Evolutionary conservation across 2,797 vertebrate genomes (phyloP).

Genomic region (Xenops minutus): DNA sequence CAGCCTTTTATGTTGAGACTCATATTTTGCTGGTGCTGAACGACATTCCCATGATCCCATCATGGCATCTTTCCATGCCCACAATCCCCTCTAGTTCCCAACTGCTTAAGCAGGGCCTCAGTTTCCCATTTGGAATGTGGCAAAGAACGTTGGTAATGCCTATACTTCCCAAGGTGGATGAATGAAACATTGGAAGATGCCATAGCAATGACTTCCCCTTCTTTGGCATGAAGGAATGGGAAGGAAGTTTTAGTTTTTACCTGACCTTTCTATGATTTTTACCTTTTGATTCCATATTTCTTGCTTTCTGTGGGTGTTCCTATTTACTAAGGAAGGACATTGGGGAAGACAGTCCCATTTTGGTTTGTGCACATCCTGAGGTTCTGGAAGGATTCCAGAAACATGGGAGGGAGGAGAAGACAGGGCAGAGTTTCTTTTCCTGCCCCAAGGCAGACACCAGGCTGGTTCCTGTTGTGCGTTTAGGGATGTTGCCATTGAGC

Average conservation of each 20-base stretch:
- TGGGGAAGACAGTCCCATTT: background rate
- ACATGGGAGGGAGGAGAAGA: background rate
- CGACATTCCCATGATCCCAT: accelerated
- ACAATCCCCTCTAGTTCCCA: background rate
- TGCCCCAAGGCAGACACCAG: background rate
- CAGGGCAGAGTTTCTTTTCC: background rate
- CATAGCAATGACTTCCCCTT: accelerated
- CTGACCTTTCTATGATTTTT: background rate
- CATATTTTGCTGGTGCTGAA: background rate
- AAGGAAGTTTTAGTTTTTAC: background rate
- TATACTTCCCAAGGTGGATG: background rate
- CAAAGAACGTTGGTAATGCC: background rate
- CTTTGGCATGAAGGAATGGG: background rate
- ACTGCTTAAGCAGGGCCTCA: accelerated
- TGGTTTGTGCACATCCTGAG: background rate
- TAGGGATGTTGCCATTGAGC: background rate
- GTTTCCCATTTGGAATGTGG: background rate
- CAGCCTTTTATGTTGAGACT: accelerated
- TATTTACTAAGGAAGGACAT: background rate
- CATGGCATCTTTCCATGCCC: background rate
- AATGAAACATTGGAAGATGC: background rate
- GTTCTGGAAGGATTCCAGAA: background rate
- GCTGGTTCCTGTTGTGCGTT: background rate
- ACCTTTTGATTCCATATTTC: background rate
- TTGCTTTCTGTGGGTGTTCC: background rate